A percentile compares a stretch with the other conserved stretches of the same genome.
phyloP scores from a whole-genome alignment of 1,140 invertebrate genomes.

The Orussus abietinus region DNA sequence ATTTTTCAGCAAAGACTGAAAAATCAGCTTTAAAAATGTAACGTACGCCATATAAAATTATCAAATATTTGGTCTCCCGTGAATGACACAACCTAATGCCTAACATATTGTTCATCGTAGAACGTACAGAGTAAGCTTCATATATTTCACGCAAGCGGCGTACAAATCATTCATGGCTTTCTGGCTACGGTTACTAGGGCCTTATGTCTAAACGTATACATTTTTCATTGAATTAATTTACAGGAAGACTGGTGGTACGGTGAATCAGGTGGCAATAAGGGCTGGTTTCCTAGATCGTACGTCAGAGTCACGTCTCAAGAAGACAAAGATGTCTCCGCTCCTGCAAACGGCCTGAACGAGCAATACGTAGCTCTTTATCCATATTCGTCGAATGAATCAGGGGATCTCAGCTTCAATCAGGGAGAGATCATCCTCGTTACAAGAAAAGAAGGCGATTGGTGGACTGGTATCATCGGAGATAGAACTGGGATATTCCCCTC shows the following conservation, averaged over 20 bases:
- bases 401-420: slow-evolving; percentile 87
- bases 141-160: too few species aligned
- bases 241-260: slow-evolving; percentile 70
- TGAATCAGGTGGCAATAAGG: slow-evolving; percentile 50
- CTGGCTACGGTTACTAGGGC: too few species aligned
- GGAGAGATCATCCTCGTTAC: slow-evolving; percentile 86
- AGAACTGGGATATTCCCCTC: slow-evolving; percentile 92
- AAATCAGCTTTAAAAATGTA: too few species aligned
- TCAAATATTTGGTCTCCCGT: too few species aligned
- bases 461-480: slow-evolving; percentile 87
- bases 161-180: too few species aligned
- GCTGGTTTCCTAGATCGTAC: slow-evolving; percentile 74
- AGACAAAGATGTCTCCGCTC: slow-evolving; percentile 10
- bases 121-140: too few species aligned
- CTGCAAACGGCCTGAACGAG: slow-evolving; percentile 49
- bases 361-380: slow-evolving; percentile 83
- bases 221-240: too few species aligned
- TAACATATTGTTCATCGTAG: too few species aligned
- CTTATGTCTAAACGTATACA: too few species aligned
- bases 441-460: slow-evolving; percentile 95
- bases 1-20: too few species aligned
- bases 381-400: slow-evolving; percentile 81
- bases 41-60: too few species aligned
- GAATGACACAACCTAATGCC: too few species aligned
- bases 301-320: slow-evolving; percentile 54